Base-by-base conservation (phyloP, 2,888 invertebrate genomes). In the Catocala sponsa region DNA sequence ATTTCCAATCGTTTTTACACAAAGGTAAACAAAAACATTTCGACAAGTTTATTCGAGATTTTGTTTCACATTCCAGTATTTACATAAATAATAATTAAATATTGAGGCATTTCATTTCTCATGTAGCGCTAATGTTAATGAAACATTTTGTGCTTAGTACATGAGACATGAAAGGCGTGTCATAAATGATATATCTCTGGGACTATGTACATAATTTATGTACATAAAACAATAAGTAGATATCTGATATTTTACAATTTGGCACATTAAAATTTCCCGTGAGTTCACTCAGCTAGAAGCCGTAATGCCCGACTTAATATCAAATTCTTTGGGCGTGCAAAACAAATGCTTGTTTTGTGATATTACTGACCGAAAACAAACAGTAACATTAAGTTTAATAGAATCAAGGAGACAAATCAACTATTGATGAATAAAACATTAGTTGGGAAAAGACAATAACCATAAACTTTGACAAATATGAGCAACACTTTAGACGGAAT, bases 321-420 rank as follows among this genome's bases (percentile, higher is more conserved):
- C 70, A 78, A 74, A 78, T 74, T 89, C 89, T 90, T 90, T 89
- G 90, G 89, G 78, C 75, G 76, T 77, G 78, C 79, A 81, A 79
- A 80, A 87, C 78, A 73, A 75, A 65, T 57, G 61, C 33, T 66
- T 78, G 76, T 74, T 78, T 79, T 79, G 76, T 77, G 78, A 78
- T 68, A 80, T 79, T 88, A 91, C 91, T 91, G 90, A 91, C 91
- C 90, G 77, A 84, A 82, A 85, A 81, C 73, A 85, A 66, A 79
- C 78, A 74, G 72, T 81, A 86, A 87, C 84, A 60, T 80, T 82
- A 88, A 88, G 84, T 83, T 79, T 70, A 79, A 82, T 83, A 86
- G 77, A 85, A 74, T 84, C 80, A 72, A 76, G 70, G 75, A 66
- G 62, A 70, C 68, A 73, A 80, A 78, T 73, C 63, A 84, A 76